A percentile compares a stretch with the other conserved stretches of the same genome.
Evolutionary conservation across 2,113 vertebrate genomes (phyloP).

Genomic region (Nothobranchius furzeri): DNA sequence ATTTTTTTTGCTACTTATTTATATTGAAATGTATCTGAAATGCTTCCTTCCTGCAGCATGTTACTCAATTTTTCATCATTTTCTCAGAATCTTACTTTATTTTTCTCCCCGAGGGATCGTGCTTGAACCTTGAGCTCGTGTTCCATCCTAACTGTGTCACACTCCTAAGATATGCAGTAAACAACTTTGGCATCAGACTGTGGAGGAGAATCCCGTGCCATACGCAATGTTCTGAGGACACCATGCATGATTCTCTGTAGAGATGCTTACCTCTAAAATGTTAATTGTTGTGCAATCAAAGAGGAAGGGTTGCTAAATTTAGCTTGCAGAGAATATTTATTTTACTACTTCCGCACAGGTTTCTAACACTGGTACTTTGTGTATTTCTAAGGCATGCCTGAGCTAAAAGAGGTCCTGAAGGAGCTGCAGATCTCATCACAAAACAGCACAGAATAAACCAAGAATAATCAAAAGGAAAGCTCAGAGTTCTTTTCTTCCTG

Average conservation of each 20-base stretch:
- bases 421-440: not conserved
- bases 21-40: constrained; percentile 50
- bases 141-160: constrained; percentile 59
- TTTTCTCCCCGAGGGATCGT: constrained; percentile 47
- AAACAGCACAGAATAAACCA: constrained; percentile 1
- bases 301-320: constrained; percentile 28
- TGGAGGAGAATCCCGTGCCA: constrained; percentile 12
- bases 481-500: not conserved
- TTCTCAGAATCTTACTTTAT: constrained; percentile 51
- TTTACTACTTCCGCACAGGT: constrained; percentile 23
- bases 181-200: constrained; percentile 33
- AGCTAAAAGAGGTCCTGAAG: constrained; percentile 13
- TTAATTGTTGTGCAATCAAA: constrained; percentile 58
- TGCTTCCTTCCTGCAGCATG: constrained; percentile 34
- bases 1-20: constrained; percentile 35
- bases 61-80: constrained; percentile 67
- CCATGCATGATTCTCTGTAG: constrained; percentile 31
- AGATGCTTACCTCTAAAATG: constrained; percentile 63
- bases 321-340: constrained; percentile 41
- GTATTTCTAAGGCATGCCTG: constrained; percentile 4
- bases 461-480: constrained; percentile 4
- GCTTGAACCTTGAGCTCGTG: constrained; percentile 36
- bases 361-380: constrained; percentile 4
- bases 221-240: constrained; percentile 15
- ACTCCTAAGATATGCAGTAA: constrained; percentile 54